Percentiles rank a stretch among this genome's conserved stretches.
phyloP scores from a whole-genome alignment of 2,888 invertebrate species.

The Glaucopsyche alexis region DNA sequence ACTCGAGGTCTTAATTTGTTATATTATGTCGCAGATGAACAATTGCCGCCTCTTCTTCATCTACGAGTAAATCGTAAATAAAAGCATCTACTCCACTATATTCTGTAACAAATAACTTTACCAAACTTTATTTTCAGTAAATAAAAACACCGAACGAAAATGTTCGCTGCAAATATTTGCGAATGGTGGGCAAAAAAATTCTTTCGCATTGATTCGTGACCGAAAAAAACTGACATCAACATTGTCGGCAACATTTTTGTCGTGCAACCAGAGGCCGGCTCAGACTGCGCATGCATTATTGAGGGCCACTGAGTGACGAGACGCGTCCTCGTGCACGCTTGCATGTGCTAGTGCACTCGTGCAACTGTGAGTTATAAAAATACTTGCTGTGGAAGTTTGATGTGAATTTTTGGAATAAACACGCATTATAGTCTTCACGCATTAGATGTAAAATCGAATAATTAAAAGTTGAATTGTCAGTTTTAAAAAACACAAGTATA shows the following conservation, averaged over 20 bases:
- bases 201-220: constrained; percentile 34
- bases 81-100: no score
- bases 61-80: no score
- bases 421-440: no score
- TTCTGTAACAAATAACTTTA: background rate
- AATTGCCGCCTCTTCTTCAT: no score
- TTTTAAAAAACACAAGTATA: no score
- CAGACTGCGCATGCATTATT: constrained; percentile 69
- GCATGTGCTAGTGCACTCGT: constrained; percentile 42
- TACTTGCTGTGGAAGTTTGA: no score
- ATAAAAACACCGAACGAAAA: constrained; percentile 5
- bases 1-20: no score
- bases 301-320: constrained; percentile 76
- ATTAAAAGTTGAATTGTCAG: no score
- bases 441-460: no score
- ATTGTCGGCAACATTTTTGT: constrained; percentile 47
- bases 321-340: constrained; percentile 51
- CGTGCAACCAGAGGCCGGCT: constrained; percentile 48
- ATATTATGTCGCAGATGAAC: no score
- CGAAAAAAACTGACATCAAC: constrained; percentile 39
- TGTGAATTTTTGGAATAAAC: no score
- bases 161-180: constrained; percentile 11
- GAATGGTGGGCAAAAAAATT: constrained; percentile 4
- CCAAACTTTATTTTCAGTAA: constrained; percentile 1
- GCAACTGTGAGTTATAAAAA: no score